These are phyloP conservation scores for Tupiocoris notatus DNA, from an alignment of 2,888 invertebrate species.

Conservation along the genomic window DNA sequence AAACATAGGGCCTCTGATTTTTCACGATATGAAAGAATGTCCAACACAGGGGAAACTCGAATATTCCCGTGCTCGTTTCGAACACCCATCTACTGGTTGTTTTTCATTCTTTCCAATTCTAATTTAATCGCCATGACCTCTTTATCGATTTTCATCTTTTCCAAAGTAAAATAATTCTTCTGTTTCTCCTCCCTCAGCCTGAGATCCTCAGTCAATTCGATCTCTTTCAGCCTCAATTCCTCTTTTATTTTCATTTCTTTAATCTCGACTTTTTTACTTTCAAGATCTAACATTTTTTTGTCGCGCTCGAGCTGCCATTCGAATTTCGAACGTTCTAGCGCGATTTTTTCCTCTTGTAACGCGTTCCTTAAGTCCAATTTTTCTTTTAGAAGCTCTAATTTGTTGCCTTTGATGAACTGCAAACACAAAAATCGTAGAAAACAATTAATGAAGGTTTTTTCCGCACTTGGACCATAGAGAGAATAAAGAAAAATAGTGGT, in stretches of 20 bases:
- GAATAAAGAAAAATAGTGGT: too few species aligned
- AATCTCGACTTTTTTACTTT: constrained; percentile 1
- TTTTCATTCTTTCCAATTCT: too few species aligned
- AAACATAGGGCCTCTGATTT: too few species aligned
- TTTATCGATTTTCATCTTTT: constrained; percentile 11
- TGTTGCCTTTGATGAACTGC: background rate
- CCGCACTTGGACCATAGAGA: too few species aligned
- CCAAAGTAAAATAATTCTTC: background rate
- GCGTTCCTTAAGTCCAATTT: background rate
- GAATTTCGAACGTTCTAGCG: background rate
- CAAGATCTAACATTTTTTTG: background rate
- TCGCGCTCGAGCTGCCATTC: background rate
- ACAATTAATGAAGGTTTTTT: too few species aligned
- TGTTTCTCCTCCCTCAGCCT: background rate
- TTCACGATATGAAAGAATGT: too few species aligned
- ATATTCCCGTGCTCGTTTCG: too few species aligned
- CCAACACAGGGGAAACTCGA: too few species aligned
- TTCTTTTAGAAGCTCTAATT: background rate
- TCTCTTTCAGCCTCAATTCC: background rate
- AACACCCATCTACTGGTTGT: too few species aligned
- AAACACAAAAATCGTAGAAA: too few species aligned
- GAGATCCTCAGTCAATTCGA: background rate
- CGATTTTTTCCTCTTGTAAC: background rate
- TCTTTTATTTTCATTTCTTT: constrained; percentile 1
- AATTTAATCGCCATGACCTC: background rate